Evolutionary conservation across 53 echinoderm and acorn worm genomes (phyloP).

Genomic region (Antedon mediterranea): DNA sequence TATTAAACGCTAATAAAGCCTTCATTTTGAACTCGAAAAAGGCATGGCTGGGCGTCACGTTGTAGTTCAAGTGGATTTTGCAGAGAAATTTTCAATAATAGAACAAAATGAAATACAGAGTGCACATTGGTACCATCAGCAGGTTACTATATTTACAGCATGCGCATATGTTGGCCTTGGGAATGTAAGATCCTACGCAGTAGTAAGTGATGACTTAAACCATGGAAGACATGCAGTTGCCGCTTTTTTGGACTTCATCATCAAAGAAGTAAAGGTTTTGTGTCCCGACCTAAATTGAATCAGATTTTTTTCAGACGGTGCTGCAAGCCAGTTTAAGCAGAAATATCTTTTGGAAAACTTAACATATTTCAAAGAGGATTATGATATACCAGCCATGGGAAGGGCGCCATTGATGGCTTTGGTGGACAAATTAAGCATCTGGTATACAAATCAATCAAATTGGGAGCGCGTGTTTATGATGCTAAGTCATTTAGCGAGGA

Average conservation of each 20-base stretch:
- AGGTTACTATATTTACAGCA: constrained; percentile 25
- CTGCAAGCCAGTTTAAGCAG: constrained; percentile 29
- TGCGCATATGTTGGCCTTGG: constrained; percentile 9
- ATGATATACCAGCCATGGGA: constrained; percentile 22
- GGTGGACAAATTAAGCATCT: constrained; percentile 20
- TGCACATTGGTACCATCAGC: constrained; percentile 39
- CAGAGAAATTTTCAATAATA: constrained; percentile 35
- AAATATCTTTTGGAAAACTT: constrained; percentile 18
- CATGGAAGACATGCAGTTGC: constrained; percentile 27
- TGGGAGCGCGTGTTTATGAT: constrained; percentile 18
- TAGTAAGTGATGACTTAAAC: constrained; percentile 22
- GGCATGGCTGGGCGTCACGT: neutral
- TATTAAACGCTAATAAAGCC: constrained; percentile 26
- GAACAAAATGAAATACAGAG: constrained; percentile 36
- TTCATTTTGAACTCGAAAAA: constrained; percentile 24
- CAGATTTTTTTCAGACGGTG: constrained; percentile 22
- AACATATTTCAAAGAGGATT: constrained; percentile 6
- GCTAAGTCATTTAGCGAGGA: constrained; percentile 14
- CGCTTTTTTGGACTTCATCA: constrained; percentile 11
- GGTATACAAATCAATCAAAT: constrained; percentile 1
- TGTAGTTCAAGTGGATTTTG: constrained; percentile 31
- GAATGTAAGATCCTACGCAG: constrained; percentile 5
- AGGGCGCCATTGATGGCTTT: constrained; percentile 28
- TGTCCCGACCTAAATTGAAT: neutral
- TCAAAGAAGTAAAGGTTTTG: neutral